Conservation (phyloP, 2,113 vertebrate genomes). For the Paedocypris sp. region DNA sequence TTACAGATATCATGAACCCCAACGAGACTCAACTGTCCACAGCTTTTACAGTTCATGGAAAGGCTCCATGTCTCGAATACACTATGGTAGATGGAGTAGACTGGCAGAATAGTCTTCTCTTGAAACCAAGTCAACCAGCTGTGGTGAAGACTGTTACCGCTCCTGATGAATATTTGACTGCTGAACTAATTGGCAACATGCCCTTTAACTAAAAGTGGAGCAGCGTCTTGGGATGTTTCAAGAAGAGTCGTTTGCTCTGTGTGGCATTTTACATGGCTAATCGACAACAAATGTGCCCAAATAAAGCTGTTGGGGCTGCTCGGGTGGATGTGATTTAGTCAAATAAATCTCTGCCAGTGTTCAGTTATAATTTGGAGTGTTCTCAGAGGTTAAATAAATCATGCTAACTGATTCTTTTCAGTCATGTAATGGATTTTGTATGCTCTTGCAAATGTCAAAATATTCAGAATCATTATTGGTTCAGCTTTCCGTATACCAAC, state of each 20-base stretch:
- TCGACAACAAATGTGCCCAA: background rate
- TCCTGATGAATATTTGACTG: slow-evolving; percentile 76
- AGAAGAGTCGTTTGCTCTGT: background rate
- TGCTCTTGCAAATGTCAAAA: too few species aligned
- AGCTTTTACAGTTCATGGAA: slow-evolving; percentile 28
- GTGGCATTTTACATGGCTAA: background rate
- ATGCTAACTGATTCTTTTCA: too few species aligned
- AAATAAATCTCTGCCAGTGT: background rate
- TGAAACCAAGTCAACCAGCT: slow-evolving; percentile 61
- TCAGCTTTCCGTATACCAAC: too few species aligned
- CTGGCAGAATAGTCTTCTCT: slow-evolving; percentile 75
- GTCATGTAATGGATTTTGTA: too few species aligned
- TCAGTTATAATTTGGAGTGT: too few species aligned
- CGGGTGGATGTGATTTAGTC: background rate
- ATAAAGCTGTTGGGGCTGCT: background rate
- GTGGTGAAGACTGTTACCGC: slow-evolving; percentile 60
- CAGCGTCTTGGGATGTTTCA: background rate
- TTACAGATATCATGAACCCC: slow-evolving; percentile 10
- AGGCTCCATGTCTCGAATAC: slow-evolving; percentile 68
- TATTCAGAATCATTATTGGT: too few species aligned
- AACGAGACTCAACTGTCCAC: background rate
- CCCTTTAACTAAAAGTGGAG: slow-evolving; percentile 15
- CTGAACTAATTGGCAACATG: slow-evolving; percentile 66
- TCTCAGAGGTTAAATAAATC: too few species aligned
- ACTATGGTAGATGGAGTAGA: slow-evolving; percentile 79